phyloP scores from a whole-genome alignment of 2,113 vertebrate genomes.

The Brachionichthys hirsutus region DNA sequence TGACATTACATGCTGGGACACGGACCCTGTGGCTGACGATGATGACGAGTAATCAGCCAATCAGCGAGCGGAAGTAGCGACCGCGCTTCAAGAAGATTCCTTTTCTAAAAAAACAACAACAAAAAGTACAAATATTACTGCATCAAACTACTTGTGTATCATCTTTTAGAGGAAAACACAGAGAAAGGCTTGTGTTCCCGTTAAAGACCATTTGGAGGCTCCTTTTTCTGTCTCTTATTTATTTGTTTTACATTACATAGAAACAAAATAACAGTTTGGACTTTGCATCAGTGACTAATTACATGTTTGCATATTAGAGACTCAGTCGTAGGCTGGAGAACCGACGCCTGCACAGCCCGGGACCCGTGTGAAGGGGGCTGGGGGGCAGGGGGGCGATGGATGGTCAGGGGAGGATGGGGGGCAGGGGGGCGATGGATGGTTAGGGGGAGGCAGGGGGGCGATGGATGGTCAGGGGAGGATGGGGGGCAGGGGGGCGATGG shows the following conservation, averaged over 20 bases:
- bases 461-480: no score
- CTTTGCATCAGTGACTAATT: slow-evolving; percentile 48
- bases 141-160: slow-evolving; percentile 71
- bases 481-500: no score
- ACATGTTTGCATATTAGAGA: slow-evolving; percentile 65
- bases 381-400: no score
- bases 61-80: slow-evolving; percentile 23
- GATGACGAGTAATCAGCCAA: slow-evolving; percentile 83
- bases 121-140: slow-evolving; percentile 55
- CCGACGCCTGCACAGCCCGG: no score
- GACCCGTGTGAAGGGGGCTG: slow-evolving; percentile 41
- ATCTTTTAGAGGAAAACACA: slow-evolving; percentile 69
- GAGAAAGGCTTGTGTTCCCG: slow-evolving; percentile 19
- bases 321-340: no score
- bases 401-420: no score
- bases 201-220: slow-evolving; percentile 54
- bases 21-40: slow-evolving; percentile 91
- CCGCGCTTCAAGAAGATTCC: slow-evolving; percentile 55
- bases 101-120: slow-evolving; percentile 52
- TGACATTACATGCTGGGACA: slow-evolving; percentile 96
- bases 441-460: no score
- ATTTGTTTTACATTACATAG: slow-evolving; percentile 65
- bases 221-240: slow-evolving; percentile 30
- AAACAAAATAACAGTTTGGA: slow-evolving; percentile 48
- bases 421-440: no score